phyloP scores from a whole-genome alignment of 2,797 vertebrate species.

The Neosalanx taihuensis region DNA sequence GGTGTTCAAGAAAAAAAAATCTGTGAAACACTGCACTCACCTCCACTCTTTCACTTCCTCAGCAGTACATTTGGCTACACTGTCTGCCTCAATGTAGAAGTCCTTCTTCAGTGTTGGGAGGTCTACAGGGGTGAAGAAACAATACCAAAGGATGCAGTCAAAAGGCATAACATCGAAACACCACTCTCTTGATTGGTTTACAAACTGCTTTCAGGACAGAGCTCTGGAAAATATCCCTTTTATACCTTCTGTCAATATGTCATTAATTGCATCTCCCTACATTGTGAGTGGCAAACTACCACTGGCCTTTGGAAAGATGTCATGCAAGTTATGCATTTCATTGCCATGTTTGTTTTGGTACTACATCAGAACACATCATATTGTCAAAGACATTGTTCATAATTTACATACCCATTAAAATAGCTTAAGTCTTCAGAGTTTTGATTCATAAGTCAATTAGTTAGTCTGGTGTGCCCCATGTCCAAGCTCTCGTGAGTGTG shows the following conservation, averaged over 20 bases:
- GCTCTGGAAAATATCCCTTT: too few relatives aligned
- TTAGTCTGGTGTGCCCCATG: too few relatives aligned
- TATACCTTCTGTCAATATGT: too few relatives aligned
- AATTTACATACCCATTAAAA: too few relatives aligned
- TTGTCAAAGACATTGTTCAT: too few relatives aligned
- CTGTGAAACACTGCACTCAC: conserved; percentile 61
- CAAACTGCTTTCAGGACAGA: background rate
- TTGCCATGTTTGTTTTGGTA: too few relatives aligned
- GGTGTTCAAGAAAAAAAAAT: background rate
- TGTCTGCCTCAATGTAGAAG: conserved; percentile 83
- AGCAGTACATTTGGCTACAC: conserved; percentile 74
- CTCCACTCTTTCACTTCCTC: conserved; percentile 83
- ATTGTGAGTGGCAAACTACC: too few relatives aligned
- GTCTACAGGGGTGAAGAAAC: conserved; percentile 59
- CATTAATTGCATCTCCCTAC: too few relatives aligned
- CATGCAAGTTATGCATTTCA: too few relatives aligned
- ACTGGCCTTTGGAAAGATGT: too few relatives aligned
- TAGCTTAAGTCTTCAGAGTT: too few relatives aligned
- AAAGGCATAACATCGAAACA: background rate
- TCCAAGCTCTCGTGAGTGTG: background rate
- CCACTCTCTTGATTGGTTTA: background rate
- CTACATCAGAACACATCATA: background rate
- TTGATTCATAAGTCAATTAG: too few relatives aligned
- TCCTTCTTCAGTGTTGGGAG: conserved; percentile 84
- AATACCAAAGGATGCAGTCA: background rate